Evolutionary conservation across 2,888 invertebrate genomes (phyloP).

Genomic region (Campopleginae sp.): DNA sequence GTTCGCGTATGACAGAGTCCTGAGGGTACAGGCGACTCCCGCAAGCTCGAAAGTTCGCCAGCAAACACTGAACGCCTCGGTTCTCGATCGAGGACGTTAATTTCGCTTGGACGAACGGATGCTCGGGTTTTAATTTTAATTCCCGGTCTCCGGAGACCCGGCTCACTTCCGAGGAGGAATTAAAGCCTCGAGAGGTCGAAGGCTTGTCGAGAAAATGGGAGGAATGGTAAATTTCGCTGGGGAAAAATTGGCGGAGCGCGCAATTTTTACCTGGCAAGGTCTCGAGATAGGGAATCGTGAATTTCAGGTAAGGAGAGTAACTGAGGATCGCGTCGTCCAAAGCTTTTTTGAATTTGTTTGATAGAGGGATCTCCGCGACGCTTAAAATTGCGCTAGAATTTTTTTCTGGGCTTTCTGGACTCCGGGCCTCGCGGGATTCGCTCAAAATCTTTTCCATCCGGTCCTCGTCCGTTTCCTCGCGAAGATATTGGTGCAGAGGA

Average conservation of each 20-base stretch:
- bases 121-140: slow-evolving; percentile 86
- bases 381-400: slow-evolving; percentile 83
- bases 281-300: slow-evolving; percentile 94
- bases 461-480: slow-evolving; percentile 84
- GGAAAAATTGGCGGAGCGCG: slow-evolving; percentile 89
- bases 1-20: slow-evolving; percentile 71
- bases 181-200: slow-evolving; percentile 70
- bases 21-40: slow-evolving; percentile 86
- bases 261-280: slow-evolving; percentile 93
- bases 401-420: slow-evolving; percentile 72
- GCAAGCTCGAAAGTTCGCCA: slow-evolving; percentile 94
- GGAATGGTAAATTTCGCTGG: slow-evolving; percentile 90
- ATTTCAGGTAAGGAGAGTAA: slow-evolving; percentile 94
- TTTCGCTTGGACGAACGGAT: slow-evolving; percentile 90
- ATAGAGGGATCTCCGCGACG: slow-evolving; percentile 87
- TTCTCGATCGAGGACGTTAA: slow-evolving; percentile 88
- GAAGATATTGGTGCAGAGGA: slow-evolving; percentile 88
- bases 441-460: slow-evolving; percentile 84
- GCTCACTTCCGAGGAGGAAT: neutral
- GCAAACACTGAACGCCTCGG: slow-evolving; percentile 88
- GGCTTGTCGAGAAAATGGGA: slow-evolving; percentile 85
- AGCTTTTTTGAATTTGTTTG: slow-evolving; percentile 90
- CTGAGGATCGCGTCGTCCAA: slow-evolving; percentile 91
- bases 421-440: slow-evolving; percentile 73
- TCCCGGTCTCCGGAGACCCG: neutral